phyloP scores from a whole-genome alignment of 2,888 invertebrate species.

The Entomobrya multifasciata region DNA sequence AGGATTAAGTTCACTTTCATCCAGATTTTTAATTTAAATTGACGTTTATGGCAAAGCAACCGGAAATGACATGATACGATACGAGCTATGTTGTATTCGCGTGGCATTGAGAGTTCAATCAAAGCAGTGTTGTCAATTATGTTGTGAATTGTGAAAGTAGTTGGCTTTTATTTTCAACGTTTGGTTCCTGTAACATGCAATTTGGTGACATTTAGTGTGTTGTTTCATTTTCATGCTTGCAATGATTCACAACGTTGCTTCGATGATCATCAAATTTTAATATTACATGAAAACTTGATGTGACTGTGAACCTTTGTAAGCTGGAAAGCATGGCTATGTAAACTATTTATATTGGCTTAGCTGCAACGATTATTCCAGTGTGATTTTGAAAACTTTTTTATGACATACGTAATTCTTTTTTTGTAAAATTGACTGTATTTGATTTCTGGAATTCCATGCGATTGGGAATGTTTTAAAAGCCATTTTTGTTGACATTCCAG shows the following conservation, averaged over 20 bases:
- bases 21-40: neutral
- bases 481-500: too few relatives aligned
- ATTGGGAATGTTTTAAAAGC: too few relatives aligned
- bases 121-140: neutral
- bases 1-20: conserved; percentile 21
- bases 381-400: too few relatives aligned
- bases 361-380: too few relatives aligned
- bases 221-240: neutral
- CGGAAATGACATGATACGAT: conserved; percentile 32
- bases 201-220: conserved; percentile 26
- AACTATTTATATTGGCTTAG: too few relatives aligned
- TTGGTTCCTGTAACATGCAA: conserved; percentile 24
- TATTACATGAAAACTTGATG: neutral
- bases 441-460: too few relatives aligned
- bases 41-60: neutral
- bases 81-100: neutral
- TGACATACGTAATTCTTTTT: too few relatives aligned
- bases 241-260: neutral
- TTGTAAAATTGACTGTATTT: too few relatives aligned
- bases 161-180: conserved; percentile 13
- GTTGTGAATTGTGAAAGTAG: neutral
- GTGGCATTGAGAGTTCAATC: neutral
- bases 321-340: neutral
- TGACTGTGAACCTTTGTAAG: neutral
- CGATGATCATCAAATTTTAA: too few relatives aligned